Evolutionary conservation across 2,888 invertebrate species (phyloP), one percentile per base, ranked within the genome.

Genomic region (Azorinus chamasolen): DNA sequence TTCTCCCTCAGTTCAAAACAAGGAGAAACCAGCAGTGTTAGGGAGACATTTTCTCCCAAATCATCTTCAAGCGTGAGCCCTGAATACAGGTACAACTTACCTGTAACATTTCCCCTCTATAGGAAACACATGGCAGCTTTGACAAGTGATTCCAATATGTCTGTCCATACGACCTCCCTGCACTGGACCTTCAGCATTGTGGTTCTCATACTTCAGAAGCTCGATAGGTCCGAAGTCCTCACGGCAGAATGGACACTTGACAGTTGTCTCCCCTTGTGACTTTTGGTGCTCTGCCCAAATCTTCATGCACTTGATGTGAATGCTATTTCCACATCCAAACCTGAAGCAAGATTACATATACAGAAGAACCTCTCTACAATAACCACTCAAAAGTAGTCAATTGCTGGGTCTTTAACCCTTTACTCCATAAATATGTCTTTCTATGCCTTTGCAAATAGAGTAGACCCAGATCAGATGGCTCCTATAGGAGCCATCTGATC

Each of bases 261-360:
- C 89, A 46, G 63, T 78, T 5, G 84, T 83, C 51, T 91, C 90
- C 3, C 90, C 89, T 24, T 86, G 81, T 10, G 88, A 82, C 54
- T 87, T 87, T 80, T 93, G 93, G 73, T 93, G 93, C 51, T 93
- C 92, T 0, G 93, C 92, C 91, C 92, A 93, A 6, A 93, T 88
- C 74, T 91, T 91, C 93, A 93, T 93, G 84, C 93, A 93, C 64
- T 93, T 92, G 32, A 93, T 92, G 83, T 93, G 93, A 6, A 93
- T 89, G 70, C 89, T 93, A 86, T 93, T 93, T 5, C 93, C 93
- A 87, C 93, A 93, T 1, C 92, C 90, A 87, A 89, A 91, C 59
- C 93, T 92, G 76, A 6, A 45, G 45, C 16, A 54, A 1, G 39
- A 51, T 2, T 41, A 12, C 41, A 12, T n/a, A n/a, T n/a, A n/a